These are phyloP conservation scores for Platynereis dumerilii DNA, from an alignment of 2,888 invertebrate species.

Conservation along the genomic window DNA sequence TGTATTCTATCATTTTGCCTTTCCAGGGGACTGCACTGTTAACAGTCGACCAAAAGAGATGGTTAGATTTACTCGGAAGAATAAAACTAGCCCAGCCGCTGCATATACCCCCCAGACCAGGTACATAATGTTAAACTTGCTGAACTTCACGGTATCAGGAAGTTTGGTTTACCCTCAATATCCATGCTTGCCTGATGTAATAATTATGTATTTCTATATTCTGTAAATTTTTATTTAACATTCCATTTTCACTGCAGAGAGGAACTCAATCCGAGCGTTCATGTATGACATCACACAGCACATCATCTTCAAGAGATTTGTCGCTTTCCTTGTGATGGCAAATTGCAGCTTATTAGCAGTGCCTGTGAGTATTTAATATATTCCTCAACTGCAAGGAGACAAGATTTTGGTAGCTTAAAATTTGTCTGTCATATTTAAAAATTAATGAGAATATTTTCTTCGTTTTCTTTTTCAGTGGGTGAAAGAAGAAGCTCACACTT, in stretches of 20 bases:
- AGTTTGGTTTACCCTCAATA: too few relatives aligned
- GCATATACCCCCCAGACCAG: conserved; percentile 93
- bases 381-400: not conserved
- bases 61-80: conserved; percentile 98
- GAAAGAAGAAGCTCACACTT: conserved; percentile 39
- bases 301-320: conserved; percentile 90
- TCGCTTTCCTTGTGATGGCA: conserved; percentile 90
- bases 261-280: conserved; percentile 76
- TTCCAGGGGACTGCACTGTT: conserved; percentile 88
- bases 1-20: too few relatives aligned
- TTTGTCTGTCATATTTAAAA: too few relatives aligned
- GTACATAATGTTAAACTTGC: conserved; percentile 35
- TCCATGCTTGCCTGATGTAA: too few relatives aligned
- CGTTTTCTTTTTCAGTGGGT: conserved; percentile 50
- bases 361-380: conserved; percentile 72
- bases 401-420: not conserved
- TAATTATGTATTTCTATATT: too few relatives aligned
- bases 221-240: too few relatives aligned
- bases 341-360: conserved; percentile 91
- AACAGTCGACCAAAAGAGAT: conserved; percentile 97
- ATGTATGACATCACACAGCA: conserved; percentile 98
- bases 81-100: conserved; percentile 98
- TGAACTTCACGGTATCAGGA: too few relatives aligned
- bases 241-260: too few relatives aligned
- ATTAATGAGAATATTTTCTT: too few relatives aligned